Conservation (phyloP, 92 coral and sea anemone species). For the Paramuricea clavata region DNA sequence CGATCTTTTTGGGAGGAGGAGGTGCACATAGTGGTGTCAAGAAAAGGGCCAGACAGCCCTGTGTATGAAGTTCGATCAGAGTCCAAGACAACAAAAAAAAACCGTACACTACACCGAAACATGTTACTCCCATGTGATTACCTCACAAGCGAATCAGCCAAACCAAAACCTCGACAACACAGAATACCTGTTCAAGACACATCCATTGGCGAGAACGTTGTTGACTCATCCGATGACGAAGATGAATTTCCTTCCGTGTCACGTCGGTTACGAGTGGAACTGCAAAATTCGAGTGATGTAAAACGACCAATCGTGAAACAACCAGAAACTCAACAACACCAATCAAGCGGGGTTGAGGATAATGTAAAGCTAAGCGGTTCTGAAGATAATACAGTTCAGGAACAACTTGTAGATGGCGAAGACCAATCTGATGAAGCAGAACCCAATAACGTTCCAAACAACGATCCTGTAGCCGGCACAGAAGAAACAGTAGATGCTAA, state of each 20-base stretch:
- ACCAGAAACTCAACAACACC: too few relatives aligned
- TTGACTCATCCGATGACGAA: neutral
- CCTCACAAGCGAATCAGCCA: conserved; percentile 21
- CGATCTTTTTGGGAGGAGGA: conserved; percentile 33
- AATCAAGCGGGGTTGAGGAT: too few relatives aligned
- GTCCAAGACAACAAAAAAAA: neutral
- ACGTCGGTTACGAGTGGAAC: neutral
- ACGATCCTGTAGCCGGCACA: neutral
- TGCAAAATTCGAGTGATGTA: neutral
- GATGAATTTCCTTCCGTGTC: conserved; percentile 9
- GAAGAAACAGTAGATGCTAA: neutral
- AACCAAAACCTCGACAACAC: neutral
- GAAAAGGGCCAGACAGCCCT: conserved; percentile 45
- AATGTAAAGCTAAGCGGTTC: too few relatives aligned
- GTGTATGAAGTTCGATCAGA: conserved; percentile 27
- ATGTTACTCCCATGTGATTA: conserved; percentile 28
- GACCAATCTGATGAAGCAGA: neutral
- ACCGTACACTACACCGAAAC: conserved; percentile 28
- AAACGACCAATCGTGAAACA: too few relatives aligned
- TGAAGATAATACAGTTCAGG: too few relatives aligned
- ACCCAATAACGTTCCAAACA: neutral
- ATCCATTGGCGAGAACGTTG: too few relatives aligned
- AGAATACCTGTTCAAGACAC: too few relatives aligned
- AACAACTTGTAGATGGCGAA: too few relatives aligned
- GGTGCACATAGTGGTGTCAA: conserved; percentile 2